Percentiles rank a stretch among this genome's conserved stretches.
Conservation (phyloP, 2,113 vertebrate species). For the Dasyprocta punctata region DNA sequence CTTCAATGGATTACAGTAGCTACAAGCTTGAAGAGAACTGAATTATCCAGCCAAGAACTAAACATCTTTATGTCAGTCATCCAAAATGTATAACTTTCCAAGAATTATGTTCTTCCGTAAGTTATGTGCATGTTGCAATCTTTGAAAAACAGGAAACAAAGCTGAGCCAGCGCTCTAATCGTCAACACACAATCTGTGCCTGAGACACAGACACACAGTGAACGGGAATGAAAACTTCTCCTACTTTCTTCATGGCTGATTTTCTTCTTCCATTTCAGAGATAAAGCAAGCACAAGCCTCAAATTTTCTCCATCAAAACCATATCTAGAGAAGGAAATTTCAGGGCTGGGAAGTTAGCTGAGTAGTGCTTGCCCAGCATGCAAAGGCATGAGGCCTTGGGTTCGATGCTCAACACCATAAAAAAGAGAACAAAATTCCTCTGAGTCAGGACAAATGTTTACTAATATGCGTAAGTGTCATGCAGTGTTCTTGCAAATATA, state of each 20-base stretch:
- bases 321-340: slow-evolving; percentile 35
- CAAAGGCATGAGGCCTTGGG: background rate
- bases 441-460: slow-evolving; percentile 10
- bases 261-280: slow-evolving; percentile 34
- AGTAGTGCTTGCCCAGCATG: background rate
- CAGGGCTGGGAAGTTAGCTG: background rate
- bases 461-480: background rate
- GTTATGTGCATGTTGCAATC: background rate
- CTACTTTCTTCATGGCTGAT: background rate
- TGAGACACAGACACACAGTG: background rate
- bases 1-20: background rate
- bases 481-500: background rate
- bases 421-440: slow-evolving; percentile 41
- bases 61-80: slow-evolving; percentile 19
- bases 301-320: slow-evolving; percentile 26
- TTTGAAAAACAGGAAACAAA: slow-evolving; percentile 40
- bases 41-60: slow-evolving; percentile 6
- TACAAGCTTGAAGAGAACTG: slow-evolving; percentile 24
- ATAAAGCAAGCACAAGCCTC: slow-evolving; percentile 8
- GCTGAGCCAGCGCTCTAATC: background rate
- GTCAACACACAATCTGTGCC: background rate
- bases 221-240: background rate
- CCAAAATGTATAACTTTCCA: slow-evolving; percentile 5
- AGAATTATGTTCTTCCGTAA: slow-evolving; percentile 46
- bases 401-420: background rate